These are phyloP conservation scores for Platypus cylindrus DNA, from an alignment of 2,888 invertebrate genomes.

Conservation along the genomic window DNA sequence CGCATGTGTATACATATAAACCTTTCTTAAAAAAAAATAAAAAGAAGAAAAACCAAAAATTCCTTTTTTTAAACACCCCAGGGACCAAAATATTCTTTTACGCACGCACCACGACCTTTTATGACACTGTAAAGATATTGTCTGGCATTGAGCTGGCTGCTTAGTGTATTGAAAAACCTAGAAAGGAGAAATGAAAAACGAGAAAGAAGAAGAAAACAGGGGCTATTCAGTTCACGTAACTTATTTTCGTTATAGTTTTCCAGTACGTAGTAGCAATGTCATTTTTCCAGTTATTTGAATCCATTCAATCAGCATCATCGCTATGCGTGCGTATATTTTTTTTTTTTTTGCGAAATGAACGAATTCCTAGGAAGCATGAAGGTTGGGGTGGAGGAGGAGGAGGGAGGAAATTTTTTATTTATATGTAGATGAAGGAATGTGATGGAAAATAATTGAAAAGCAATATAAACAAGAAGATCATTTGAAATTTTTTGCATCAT, in stretches of 20 bases:
- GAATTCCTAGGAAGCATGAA: no score
- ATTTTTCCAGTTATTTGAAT: constrained; percentile 10
- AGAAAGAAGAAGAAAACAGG: no score
- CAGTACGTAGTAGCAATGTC: constrained; percentile 9
- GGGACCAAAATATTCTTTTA: constrained; percentile 11
- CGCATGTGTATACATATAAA: not conserved
- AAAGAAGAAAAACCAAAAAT: not conserved
- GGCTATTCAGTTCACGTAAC: constrained; percentile 11
- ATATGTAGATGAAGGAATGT: no score
- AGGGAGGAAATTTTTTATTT: no score
- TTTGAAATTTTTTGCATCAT: no score
- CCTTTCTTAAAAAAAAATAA: not conserved
- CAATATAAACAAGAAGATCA: no score
- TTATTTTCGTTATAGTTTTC: constrained; percentile 14
- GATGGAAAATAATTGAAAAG: no score
- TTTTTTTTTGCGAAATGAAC: no score
- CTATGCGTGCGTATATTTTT: no score
- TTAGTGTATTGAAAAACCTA: constrained; percentile 14
- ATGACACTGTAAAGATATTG: constrained; percentile 15
- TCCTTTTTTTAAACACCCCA: constrained; percentile 11
- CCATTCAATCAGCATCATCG: no score
- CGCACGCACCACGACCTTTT: constrained; percentile 9
- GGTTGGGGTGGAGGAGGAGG: no score
- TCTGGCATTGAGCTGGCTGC: no score
- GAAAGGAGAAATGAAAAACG: constrained; percentile 10